Evolutionary conservation across 2,113 vertebrate genomes (phyloP).

Genomic region (Blennius ocellaris): DNA sequence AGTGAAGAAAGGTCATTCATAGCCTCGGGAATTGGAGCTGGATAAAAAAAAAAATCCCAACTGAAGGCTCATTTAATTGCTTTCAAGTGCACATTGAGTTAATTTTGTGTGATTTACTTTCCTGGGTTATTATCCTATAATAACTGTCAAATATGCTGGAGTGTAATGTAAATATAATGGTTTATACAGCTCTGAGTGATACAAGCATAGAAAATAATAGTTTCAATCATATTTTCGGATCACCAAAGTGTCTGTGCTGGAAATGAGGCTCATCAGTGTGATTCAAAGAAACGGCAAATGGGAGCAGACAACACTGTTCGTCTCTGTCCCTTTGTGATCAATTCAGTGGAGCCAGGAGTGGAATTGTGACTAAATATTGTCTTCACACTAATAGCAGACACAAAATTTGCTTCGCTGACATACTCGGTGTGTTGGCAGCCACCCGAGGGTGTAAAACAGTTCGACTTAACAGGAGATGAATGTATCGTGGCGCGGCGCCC

Average conservation of each 20-base stretch:
- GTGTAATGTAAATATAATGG: background rate
- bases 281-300: too few relatives aligned
- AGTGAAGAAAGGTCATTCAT: background rate
- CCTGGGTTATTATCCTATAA: too few relatives aligned
- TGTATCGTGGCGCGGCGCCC: background rate
- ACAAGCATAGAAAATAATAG: background rate
- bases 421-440: background rate
- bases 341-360: constrained; percentile 1
- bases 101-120: background rate
- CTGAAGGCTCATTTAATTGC: too few relatives aligned
- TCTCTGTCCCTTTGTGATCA: background rate
- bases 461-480: background rate
- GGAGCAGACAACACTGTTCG: background rate
- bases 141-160: background rate
- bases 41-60: background rate
- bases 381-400: constrained; percentile 23
- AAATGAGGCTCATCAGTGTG: too few relatives aligned
- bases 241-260: too few relatives aligned
- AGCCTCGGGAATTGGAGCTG: background rate
- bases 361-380: constrained; percentile 32
- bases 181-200: background rate
- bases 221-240: too few relatives aligned
- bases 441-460: background rate
- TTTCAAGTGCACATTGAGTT: background rate
- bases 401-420: background rate